Conservation (phyloP, 2,113 vertebrate genomes). For the Oryctolagus cuniculus region mOryCun1.1 NC_091442.1:99421501-99422000, state of each 20-base stretch:
- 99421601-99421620: conserved; percentile 95
- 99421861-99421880: background rate
- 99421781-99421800: conserved; percentile 44
- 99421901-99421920: conserved; percentile 36
- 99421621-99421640: conserved; percentile 90
- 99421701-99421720: conserved; percentile 11
- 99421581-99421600: conserved; percentile 93
- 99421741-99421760: background rate
- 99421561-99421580: conserved; percentile 91
- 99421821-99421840: conserved; percentile 26
- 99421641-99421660: conserved; percentile 90
- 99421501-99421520: conserved; percentile 93
- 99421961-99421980: background rate
- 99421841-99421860: conserved; percentile 57
- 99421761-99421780: conserved; percentile 29
- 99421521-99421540: conserved; percentile 93
- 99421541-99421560: conserved; percentile 91
- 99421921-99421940: conserved; percentile 26
- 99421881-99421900: conserved; percentile 36
- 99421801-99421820: conserved; percentile 25
- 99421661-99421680: background rate
- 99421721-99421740: background rate
- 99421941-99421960: background rate
- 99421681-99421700: background rate
- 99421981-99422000: background rate